Base-by-base conservation (phyloP, 2,797 vertebrate genomes). In the Betta splendens region DNA sequence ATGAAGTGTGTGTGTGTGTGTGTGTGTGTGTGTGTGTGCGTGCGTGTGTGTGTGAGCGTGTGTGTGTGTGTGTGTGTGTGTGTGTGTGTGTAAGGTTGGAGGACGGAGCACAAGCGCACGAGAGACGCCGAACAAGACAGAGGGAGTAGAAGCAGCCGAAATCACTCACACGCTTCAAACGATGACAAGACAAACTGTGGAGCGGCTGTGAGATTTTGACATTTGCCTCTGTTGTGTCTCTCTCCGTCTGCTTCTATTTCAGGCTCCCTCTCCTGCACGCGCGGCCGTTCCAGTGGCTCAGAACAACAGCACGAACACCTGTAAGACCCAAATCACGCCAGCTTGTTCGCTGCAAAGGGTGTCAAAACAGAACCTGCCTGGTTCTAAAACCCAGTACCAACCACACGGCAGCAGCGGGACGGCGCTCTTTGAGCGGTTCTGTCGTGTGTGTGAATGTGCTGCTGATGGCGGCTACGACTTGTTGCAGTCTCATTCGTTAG, bases 211-310 rank as follows among this genome's bases (percentile, higher is more conserved):
- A 26, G 11, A 40, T 51, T 56, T 61, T 32, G 5, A 23, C 18
- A 18, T 66, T 52, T 48, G 64, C 67, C 22, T 35, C 43, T 44
- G 37, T n/a, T n/a, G n/a, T n/a, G n/a, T 31, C 26, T 40, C 5
- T 22, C 10, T 66, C 31, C 36, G 23, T 33, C 32, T 5, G 39
- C 3, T 37, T 54, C 53, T 61, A 64, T 72, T 75, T 58, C 46
- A 56, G 16, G 2, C 29, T 58, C 3, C n/a, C 12, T 25, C 9
- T 11, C 67, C 26, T 65, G 45, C 36, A 31, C 55, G 31, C 46
- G 44, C 39, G 21, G n/a, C 52, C 57, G 55, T 68, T 50, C 69
- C 25, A 25, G 42, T 26, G 17, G 5, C 25, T 68, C 29, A 69
- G 23, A 57, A 42, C 29, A 66, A 39, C 49, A 53, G 31, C 21